A percentile compares a stretch with the other conserved stretches of the same genome.
These are phyloP conservation scores for Drosophila algonquin DNA, from an alignment of 2,888 invertebrate genomes.

Conservation along the genomic window DNA sequence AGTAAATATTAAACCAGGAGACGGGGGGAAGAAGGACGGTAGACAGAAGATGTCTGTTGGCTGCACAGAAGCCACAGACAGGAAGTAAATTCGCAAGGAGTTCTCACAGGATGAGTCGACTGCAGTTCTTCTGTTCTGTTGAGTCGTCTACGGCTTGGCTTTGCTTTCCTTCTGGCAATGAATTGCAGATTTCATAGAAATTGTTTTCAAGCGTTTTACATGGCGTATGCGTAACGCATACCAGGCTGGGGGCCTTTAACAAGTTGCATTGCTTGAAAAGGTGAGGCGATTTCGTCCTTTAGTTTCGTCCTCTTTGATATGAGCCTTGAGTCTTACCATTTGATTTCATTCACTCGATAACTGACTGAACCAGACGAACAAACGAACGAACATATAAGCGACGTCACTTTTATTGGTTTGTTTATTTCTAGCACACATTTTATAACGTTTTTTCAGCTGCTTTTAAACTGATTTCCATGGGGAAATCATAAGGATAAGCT, in stretches of 20 bases:
- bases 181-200: slow-evolving; percentile 68
- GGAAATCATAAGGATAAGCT: slow-evolving; percentile 73
- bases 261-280: not conserved
- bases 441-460: slow-evolving; percentile 79
- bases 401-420: slow-evolving; percentile 59
- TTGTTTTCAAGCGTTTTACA: slow-evolving; percentile 65
- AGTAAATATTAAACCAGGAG: slow-evolving; percentile 34
- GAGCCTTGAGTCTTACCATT: slow-evolving; percentile 11
- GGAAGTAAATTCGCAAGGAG: slow-evolving; percentile 41
- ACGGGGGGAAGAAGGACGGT: not conserved
- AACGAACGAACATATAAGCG: slow-evolving; percentile 15
- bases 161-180: slow-evolving; percentile 51
- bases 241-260: slow-evolving; percentile 14
- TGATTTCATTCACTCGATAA: slow-evolving; percentile 45
- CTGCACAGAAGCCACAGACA: slow-evolving; percentile 42
- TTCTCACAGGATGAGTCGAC: not conserved
- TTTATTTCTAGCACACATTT: slow-evolving; percentile 75
- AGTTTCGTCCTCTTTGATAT: not conserved
- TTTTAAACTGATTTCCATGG: slow-evolving; percentile 83
- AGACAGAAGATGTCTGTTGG: not conserved
- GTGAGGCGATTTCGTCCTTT: not conserved
- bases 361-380: slow-evolving; percentile 1
- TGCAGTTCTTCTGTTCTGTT: not conserved
- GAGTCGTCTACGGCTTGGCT: slow-evolving; percentile 8
- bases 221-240: slow-evolving; percentile 71